These are phyloP conservation scores for Notocelia uddmanniana DNA, from an alignment of 2,888 invertebrate genomes.

Conservation along the genomic window DNA sequence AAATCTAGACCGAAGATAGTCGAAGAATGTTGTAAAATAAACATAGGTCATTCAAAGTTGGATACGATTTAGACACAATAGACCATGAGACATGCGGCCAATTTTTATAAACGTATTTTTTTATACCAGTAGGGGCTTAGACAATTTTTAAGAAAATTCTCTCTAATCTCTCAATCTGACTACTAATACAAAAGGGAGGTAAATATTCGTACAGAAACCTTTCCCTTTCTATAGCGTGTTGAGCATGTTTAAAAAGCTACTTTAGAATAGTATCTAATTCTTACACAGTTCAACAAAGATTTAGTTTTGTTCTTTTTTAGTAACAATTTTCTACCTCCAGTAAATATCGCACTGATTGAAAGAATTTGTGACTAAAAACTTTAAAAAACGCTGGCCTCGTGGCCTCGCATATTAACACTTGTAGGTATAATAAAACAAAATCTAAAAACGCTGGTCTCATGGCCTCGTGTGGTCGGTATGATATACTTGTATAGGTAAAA, in stretches of 20 bases:
- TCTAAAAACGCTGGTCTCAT: neutral
- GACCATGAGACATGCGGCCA: neutral
- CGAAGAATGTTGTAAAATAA: neutral
- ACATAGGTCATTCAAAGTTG: neutral
- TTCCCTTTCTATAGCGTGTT: too few relatives aligned
- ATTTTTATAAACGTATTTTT: neutral
- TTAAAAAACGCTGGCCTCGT: neutral
- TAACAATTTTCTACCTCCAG: too few relatives aligned
- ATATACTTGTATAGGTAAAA: constrained; percentile 51
- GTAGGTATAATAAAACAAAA: neutral
- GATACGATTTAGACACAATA: neutral
- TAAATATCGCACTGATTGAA: neutral
- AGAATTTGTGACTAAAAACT: neutral
- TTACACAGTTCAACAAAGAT: too few relatives aligned
- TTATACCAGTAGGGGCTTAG: too few relatives aligned
- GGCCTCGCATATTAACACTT: neutral
- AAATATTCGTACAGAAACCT: too few relatives aligned
- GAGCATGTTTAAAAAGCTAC: too few relatives aligned
- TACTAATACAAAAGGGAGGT: too few relatives aligned
- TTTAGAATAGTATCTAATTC: too few relatives aligned
- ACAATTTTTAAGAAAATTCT: too few relatives aligned
- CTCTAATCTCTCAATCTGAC: too few relatives aligned
- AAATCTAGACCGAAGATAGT: neutral
- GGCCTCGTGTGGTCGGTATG: neutral
- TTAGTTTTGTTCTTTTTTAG: too few relatives aligned